phyloP scores from a whole-genome alignment of 2,797 vertebrate species.

The Neosilurus mollespiculum region DNA sequence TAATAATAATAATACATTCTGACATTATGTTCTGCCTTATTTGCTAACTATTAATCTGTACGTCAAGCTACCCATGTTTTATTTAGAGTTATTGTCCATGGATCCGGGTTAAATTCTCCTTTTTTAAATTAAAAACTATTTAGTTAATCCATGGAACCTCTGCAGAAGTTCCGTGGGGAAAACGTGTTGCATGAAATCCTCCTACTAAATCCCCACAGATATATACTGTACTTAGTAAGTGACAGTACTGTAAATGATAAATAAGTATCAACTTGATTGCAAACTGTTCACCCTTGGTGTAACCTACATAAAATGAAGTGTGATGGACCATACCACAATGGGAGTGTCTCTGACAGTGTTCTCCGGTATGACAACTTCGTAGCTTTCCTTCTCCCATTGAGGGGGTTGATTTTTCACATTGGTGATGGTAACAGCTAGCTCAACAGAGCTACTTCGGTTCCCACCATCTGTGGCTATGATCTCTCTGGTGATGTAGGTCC shows the following conservation, averaged over 20 bases:
- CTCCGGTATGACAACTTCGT: constrained; percentile 81
- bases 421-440: constrained; percentile 80
- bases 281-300: background rate
- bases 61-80: too few species aligned
- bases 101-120: too few species aligned
- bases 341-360: constrained; percentile 77
- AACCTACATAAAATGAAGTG: background rate
- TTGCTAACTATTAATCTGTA: too few species aligned
- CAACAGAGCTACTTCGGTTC: constrained; percentile 80
- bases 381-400: constrained; percentile 82
- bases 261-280: background rate
- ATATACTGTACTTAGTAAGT: too few species aligned
- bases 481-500: constrained; percentile 78
- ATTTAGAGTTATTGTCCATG: too few species aligned
- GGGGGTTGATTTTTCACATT: constrained; percentile 85
- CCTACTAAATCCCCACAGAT: too few species aligned
- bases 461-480: constrained; percentile 83
- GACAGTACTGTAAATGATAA: background rate
- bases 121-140: too few species aligned
- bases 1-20: too few species aligned
- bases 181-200: too few species aligned
- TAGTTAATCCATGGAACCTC: too few species aligned
- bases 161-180: too few species aligned
- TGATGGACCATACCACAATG: constrained; percentile 69
- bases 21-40: too few species aligned